phyloP scores from a whole-genome alignment of 2,797 vertebrate genomes.

The Avahi laniger region DNA sequence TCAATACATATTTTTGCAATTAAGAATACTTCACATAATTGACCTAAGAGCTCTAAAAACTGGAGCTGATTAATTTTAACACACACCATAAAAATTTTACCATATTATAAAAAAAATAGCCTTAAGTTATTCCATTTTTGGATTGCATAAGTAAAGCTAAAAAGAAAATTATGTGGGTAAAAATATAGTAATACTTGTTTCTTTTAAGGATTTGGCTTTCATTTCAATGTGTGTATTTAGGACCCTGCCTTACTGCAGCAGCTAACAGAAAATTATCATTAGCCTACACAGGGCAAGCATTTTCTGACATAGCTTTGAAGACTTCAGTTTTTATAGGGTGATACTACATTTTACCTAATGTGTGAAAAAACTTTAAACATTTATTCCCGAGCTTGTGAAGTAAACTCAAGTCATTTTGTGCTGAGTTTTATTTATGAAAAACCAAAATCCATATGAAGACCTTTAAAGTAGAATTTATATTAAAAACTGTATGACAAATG shows the following conservation, averaged over 20 bases:
- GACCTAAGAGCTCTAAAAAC: constrained; percentile 52
- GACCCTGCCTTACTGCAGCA: neutral
- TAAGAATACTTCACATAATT: constrained; percentile 42
- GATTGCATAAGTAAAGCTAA: constrained; percentile 42
- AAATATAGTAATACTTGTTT: constrained; percentile 50
- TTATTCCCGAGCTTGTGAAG: neutral
- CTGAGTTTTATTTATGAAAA: constrained; percentile 20
- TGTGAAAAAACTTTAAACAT: constrained; percentile 2
- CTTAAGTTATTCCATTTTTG: constrained; percentile 55
- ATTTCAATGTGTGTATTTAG: neutral
- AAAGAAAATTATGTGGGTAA: constrained; percentile 41
- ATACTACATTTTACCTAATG: neutral
- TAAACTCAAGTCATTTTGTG: neutral
- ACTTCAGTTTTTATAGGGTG: neutral
- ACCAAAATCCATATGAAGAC: neutral
- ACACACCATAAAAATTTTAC: constrained; percentile 51
- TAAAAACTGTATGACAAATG: neutral
- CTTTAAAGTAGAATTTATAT: neutral
- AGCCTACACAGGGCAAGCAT: neutral
- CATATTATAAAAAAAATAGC: constrained; percentile 54
- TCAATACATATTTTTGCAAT: constrained; percentile 47
- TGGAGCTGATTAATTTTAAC: constrained; percentile 58
- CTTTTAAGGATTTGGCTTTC: constrained; percentile 27
- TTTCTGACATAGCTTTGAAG: neutral
- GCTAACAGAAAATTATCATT: neutral